Conservation (phyloP, 2,888 invertebrate genomes). For the Galerucella pusilla region DNA sequence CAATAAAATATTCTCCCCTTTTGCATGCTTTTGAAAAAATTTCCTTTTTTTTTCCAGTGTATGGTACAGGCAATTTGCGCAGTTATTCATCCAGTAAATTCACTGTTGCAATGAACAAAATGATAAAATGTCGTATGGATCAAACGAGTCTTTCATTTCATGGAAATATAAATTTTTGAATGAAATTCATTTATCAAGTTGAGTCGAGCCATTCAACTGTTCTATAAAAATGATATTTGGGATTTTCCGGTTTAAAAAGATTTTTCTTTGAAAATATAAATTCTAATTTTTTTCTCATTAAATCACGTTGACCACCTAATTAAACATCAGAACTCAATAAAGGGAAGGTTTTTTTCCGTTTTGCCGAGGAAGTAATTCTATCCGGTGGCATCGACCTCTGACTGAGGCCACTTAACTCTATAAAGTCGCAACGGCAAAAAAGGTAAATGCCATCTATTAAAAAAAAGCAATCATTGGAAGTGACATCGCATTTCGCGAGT, state of each 20-base stretch:
- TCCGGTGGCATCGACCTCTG: neutral
- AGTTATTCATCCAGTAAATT: too few species aligned
- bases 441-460: neutral
- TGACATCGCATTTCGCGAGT: neutral
- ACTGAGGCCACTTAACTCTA: neutral
- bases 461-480: neutral
- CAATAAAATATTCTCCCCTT: too few species aligned
- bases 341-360: neutral
- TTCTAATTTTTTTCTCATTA: neutral
- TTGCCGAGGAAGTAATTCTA: neutral
- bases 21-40: too few species aligned
- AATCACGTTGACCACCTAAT: neutral
- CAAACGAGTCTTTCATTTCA: too few species aligned
- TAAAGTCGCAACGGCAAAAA: neutral
- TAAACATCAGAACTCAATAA: neutral
- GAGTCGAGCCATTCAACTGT: neutral
- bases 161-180: too few species aligned
- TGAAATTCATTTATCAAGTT: too few species aligned
- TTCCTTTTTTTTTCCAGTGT: too few species aligned
- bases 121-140: too few species aligned
- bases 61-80: too few species aligned
- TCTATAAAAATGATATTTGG: neutral
- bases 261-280: neutral
- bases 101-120: too few species aligned
- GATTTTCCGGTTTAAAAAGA: neutral